These are phyloP conservation scores for Mycetomoellerius zeteki DNA, from an alignment of 1,140 invertebrate species.

Conservation along the genomic window DNA sequence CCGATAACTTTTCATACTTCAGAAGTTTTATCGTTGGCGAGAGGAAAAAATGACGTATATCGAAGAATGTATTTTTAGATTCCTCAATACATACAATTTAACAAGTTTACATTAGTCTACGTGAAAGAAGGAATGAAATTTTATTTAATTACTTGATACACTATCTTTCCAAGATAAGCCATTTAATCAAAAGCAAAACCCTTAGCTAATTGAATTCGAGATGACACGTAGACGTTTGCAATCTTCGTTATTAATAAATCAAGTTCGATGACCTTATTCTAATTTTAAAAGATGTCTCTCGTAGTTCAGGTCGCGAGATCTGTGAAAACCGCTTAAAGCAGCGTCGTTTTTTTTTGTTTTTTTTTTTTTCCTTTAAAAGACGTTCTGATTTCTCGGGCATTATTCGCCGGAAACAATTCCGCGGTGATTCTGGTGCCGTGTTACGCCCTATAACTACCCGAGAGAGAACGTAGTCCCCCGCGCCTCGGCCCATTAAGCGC, in stretches of 20 bases:
- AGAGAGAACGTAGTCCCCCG: conserved; percentile 22
- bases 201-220: conserved; percentile 1
- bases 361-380: conserved; percentile 30
- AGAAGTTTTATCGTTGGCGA: neutral
- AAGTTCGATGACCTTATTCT: conserved; percentile 16
- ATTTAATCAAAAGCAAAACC: conserved; percentile 9
- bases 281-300: conserved; percentile 5
- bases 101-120: neutral
- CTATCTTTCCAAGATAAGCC: neutral
- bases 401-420: conserved; percentile 73
- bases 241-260: conserved; percentile 30
- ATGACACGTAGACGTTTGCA: neutral
- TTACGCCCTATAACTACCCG: conserved; percentile 44
- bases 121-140: conserved; percentile 3
- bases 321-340: conserved; percentile 60
- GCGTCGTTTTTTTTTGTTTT: neutral
- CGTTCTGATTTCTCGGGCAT: conserved; percentile 64
- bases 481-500: conserved; percentile 77
- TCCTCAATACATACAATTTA: neutral
- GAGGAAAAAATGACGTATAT: neutral
- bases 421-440: conserved; percentile 68
- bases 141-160: conserved; percentile 16
- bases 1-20: too few species aligned
- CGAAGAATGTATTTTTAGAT: neutral
- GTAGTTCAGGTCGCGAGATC: neutral